Conservation (phyloP, 2,888 invertebrate genomes). For the Drosophila nr. perissopoda region DNA sequence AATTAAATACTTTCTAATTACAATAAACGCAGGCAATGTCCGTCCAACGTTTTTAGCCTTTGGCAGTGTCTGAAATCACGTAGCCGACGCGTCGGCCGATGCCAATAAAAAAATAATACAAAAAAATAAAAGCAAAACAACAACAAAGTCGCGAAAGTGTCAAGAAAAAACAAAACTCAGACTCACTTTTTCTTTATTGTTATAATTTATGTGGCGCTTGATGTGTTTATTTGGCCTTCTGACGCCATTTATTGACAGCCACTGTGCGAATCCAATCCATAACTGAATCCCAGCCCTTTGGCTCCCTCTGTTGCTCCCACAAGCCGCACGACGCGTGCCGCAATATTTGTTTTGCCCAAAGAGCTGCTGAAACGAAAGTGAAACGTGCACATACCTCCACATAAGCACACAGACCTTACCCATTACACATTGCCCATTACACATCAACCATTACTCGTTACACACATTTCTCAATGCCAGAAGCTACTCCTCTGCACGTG, state of each 20-base stretch:
- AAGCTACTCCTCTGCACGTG: constrained; percentile 54
- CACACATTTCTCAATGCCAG: constrained; percentile 46
- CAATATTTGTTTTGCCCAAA: constrained; percentile 17
- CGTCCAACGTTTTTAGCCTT: constrained; percentile 61
- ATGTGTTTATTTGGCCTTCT: constrained; percentile 57
- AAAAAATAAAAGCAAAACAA: constrained; percentile 9
- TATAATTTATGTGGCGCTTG: constrained; percentile 58
- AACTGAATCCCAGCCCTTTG: constrained; percentile 14
- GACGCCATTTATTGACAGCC: constrained; percentile 39
- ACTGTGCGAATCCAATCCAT: constrained; percentile 36
- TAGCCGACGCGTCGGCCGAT: constrained; percentile 69
- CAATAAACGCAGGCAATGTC: constrained; percentile 72
- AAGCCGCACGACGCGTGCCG: constrained; percentile 50
- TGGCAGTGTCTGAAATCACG: constrained; percentile 71
- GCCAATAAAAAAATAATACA: constrained; percentile 47
- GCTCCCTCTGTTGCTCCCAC: constrained; percentile 2
- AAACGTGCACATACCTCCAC: constrained; percentile 68
- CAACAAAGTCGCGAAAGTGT: constrained; percentile 70
- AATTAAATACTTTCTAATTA: constrained; percentile 83
- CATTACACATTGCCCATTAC: constrained; percentile 19
- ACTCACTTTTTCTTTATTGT: constrained; percentile 78
- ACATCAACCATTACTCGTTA: constrained; percentile 17
- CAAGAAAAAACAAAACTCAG: constrained; percentile 69
- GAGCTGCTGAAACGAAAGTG: constrained; percentile 61
- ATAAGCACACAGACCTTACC: constrained; percentile 23